Conservation (phyloP, 2,888 invertebrate species). For the Athalia circularis region DNA sequence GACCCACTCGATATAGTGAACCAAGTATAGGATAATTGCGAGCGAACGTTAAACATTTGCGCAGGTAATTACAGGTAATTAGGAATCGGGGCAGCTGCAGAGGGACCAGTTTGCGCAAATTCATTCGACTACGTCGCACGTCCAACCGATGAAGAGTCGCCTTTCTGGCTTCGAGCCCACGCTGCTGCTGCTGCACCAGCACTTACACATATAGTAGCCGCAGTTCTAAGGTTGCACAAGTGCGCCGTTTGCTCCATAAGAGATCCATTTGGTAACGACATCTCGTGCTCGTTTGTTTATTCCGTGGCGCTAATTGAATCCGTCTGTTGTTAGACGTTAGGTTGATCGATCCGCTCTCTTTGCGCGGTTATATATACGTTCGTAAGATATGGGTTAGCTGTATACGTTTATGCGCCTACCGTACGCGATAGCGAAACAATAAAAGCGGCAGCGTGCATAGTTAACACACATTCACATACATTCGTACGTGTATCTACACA, state of each 20-base stretch:
- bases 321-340: slow-evolving; percentile 27
- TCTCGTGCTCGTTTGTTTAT: slow-evolving; percentile 34
- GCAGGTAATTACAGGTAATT: slow-evolving; percentile 28
- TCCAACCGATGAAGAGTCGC: slow-evolving; percentile 10
- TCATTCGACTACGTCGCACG: not conserved
- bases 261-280: slow-evolving; percentile 35
- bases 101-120: slow-evolving; percentile 27
- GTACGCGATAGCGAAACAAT: too few relatives aligned
- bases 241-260: slow-evolving; percentile 6
- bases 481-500: too few relatives aligned
- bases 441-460: too few relatives aligned
- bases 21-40: slow-evolving; percentile 30
- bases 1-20: not conserved
- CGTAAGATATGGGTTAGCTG: too few relatives aligned
- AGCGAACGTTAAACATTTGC: slow-evolving; percentile 33
- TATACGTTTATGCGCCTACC: too few relatives aligned
- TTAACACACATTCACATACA: too few relatives aligned
- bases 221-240: slow-evolving; percentile 27
- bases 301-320: slow-evolving; percentile 22
- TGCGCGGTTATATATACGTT: not conserved
- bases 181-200: not conserved
- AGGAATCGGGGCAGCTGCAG: not conserved
- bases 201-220: not conserved
- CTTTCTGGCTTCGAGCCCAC: slow-evolving; percentile 25
- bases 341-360: not conserved